Evolutionary conservation across 2,797 vertebrate genomes (phyloP).

Genomic region (Numenius phaeopus): DNA sequence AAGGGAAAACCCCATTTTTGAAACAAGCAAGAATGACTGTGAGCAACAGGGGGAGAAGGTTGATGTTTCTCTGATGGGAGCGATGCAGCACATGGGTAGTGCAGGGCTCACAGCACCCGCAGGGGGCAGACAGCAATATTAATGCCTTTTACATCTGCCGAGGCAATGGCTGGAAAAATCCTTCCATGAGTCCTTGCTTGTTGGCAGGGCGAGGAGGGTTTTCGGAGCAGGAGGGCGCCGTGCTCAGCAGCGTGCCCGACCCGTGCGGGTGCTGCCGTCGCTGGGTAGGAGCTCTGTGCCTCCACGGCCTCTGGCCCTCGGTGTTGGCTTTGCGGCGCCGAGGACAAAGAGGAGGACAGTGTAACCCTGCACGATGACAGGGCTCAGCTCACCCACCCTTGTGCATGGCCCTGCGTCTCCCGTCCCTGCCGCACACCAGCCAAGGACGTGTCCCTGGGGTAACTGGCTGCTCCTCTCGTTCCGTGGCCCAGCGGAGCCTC

Average conservation of each 20-base stretch:
- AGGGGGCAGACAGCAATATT: background rate
- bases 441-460: fast-evolving
- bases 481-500: background rate
- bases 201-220: background rate
- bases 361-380: fast-evolving
- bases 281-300: background rate
- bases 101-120: background rate
- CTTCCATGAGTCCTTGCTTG: background rate
- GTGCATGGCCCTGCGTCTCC: background rate
- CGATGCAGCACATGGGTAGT: background rate
- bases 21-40: background rate
- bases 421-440: fast-evolving
- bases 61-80: background rate
- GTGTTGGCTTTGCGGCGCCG: background rate
- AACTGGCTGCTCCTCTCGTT: background rate
- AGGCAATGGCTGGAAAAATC: slow-evolving; percentile 21
- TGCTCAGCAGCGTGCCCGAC: background rate
- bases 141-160: background rate
- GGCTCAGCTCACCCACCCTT: background rate
- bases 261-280: background rate
- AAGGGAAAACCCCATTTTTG: slow-evolving; percentile 13
- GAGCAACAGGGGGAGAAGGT: background rate
- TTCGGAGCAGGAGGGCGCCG: background rate
- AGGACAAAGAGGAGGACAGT: background rate
- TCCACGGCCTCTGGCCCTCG: fast-evolving